A percentile compares a stretch with the other conserved stretches of the same genome.
Conservation (phyloP, 2,113 vertebrate species). For the Apteryx mantelli region DNA sequence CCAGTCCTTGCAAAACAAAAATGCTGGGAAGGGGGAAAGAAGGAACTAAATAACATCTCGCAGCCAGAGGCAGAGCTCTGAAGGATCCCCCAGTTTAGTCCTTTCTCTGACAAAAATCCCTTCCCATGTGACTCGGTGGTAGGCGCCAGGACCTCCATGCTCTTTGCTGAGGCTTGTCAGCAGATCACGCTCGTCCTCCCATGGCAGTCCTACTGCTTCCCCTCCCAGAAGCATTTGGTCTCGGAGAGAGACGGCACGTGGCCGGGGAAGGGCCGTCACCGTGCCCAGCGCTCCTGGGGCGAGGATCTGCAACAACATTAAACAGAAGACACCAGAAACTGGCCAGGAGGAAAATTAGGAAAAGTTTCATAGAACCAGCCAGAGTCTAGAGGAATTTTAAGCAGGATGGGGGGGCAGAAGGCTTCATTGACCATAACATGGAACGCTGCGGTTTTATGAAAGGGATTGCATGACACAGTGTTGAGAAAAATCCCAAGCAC, state of each 20-base stretch:
- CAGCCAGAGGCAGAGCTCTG: background rate
- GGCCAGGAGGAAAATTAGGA: background rate
- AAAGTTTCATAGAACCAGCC: background rate
- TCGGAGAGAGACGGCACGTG: no score
- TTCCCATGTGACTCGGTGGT: background rate
- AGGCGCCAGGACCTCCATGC: background rate
- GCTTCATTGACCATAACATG: accelerated
- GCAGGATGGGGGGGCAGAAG: background rate
- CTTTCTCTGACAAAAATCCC: background rate
- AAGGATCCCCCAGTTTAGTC: background rate
- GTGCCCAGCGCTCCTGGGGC: background rate
- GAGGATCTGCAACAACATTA: background rate
- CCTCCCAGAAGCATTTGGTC: background rate
- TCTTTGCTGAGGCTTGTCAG: background rate
- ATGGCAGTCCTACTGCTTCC: background rate
- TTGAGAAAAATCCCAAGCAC: background rate
- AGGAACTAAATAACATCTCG: background rate
- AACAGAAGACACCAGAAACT: background rate
- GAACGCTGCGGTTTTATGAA: background rate
- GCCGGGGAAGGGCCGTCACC: background rate
- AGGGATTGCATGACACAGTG: background rate
- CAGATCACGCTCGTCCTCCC: background rate
- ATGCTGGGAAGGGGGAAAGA: background rate
- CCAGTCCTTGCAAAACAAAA: background rate
- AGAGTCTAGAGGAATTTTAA: background rate